phyloP scores from a whole-genome alignment of 2,113 vertebrate species.

The Chiloscyllium plagiosum region DNA sequence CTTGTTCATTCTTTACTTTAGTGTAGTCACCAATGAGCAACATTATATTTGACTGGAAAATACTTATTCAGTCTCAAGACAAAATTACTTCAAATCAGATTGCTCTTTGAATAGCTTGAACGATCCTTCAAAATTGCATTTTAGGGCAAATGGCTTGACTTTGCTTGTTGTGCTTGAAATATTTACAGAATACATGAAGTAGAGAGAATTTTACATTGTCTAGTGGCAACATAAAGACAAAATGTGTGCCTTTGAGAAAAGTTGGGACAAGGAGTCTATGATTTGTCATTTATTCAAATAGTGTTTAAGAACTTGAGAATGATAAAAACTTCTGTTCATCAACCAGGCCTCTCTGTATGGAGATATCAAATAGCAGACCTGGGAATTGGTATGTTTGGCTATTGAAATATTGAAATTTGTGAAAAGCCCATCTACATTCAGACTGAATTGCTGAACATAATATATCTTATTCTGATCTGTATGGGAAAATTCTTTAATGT shows the following conservation, averaged over 20 bases:
- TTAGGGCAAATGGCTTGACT: background rate
- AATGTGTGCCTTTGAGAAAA: too few species aligned
- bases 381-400: background rate
- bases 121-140: background rate
- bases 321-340: background rate
- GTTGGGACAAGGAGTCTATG: background rate
- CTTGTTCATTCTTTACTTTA: background rate
- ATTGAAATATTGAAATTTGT: background rate
- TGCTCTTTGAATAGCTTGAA: background rate
- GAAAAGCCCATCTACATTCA: background rate
- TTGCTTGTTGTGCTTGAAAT: background rate
- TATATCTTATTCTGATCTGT: background rate
- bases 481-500: background rate
- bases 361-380: background rate
- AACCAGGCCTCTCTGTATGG: background rate
- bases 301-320: background rate
- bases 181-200: background rate
- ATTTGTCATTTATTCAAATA: background rate
- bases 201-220: background rate
- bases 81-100: background rate
- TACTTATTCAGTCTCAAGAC: background rate
- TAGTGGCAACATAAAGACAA: background rate
- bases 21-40: background rate
- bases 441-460: background rate
- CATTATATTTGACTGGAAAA: background rate